A percentile compares a stretch with the other conserved stretches of the same genome.
Evolutionary conservation across 1,140 invertebrate species (phyloP).

Genomic region (Drosophila kepulauana): DNA sequence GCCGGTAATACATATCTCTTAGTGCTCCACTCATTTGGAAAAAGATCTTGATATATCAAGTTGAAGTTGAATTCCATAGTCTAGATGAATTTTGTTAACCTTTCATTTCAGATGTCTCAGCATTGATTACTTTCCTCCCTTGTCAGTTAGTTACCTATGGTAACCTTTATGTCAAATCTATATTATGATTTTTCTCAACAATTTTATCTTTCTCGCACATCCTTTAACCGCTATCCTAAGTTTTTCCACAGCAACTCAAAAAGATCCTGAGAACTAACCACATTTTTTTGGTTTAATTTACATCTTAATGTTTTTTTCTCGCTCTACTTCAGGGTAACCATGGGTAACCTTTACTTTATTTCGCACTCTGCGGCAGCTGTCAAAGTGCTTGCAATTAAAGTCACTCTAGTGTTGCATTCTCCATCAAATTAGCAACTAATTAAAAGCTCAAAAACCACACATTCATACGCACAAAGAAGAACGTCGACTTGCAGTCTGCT

Average conservation of each 20-base stretch:
- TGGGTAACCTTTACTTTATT: constrained; percentile 12
- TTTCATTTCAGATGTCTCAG: no score
- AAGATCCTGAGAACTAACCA: not conserved
- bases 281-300: not conserved
- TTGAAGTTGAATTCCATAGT: no score
- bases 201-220: not conserved
- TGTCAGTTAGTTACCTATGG: no score
- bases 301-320: not conserved
- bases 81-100: no score
- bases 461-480: constrained; percentile 5
- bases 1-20: no score
- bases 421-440: constrained; percentile 76
- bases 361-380: not conserved
- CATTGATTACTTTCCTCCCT: no score
- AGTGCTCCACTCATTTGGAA: no score
- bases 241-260: not conserved
- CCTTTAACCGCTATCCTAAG: not conserved
- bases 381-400: constrained; percentile 32
- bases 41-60: no score
- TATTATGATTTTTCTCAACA: no score
- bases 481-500: constrained; percentile 19
- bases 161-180: no score
- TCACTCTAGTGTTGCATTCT: constrained; percentile 41
- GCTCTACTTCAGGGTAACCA: constrained; percentile 5
- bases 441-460: constrained; percentile 68